Evolutionary conservation across 2,113 vertebrate species (phyloP), one percentile per base, ranked within the genome.

Genomic region (Cyanistes caeruleus): DNA sequence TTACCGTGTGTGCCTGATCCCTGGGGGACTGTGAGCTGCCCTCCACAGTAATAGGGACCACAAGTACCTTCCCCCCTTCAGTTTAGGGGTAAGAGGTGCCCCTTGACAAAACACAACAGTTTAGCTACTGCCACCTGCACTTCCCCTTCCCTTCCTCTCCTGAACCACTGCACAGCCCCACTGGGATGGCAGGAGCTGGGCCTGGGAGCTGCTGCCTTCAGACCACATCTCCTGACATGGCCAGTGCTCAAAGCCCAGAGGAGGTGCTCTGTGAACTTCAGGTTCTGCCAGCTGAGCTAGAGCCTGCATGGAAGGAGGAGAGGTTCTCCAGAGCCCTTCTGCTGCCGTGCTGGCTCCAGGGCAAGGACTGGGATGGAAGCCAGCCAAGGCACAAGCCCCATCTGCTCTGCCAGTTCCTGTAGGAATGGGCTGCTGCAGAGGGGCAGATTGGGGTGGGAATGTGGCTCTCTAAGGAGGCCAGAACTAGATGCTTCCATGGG

Each of bases 1-100:
- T 2, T 95, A 94, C 96, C 97, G 0, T 12, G 91, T 96, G 97
- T 97, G 97, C 97, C 97, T 97, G 95, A 97, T 90, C 65, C 84
- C 83, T 87, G 65, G 91, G 95, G 96, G 83, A 83, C 82, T 77
- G 77, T 83, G 93, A 96, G 90, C 75, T 89, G 89, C 92, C 70
- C 82, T 90, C 30, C 62, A 65, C 64, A 80, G 70, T 28, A 44
- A 63, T 1, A 62, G 28, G 81, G 93, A 92, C 88, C 89, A 73
- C 21, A 60, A 68, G 43, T n/a, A 41, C 48, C 81, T 59, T 67
- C n/a, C 22, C 9, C 8, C 28, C 74, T 83, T 89, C 59, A 33
- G 10, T n/a, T 65, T 16, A 46, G 53, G 95, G 77, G 69, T 73
- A 35, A 10, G 90, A 93, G 86, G 80, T 87, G 70, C 76, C 85